Conservation (phyloP, 2,888 invertebrate genomes). For the Nasonovia ribisnigri region DNA sequence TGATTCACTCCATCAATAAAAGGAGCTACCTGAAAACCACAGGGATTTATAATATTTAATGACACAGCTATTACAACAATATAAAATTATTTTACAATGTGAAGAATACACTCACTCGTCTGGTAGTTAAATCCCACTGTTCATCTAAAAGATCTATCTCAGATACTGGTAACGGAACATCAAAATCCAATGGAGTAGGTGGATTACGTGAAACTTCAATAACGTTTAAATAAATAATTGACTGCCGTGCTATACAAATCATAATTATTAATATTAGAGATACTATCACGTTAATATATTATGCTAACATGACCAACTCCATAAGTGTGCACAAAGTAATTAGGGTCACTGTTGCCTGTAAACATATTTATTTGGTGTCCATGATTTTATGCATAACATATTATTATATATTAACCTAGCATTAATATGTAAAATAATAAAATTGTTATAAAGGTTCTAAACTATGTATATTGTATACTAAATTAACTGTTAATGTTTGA, state of each 20-base stretch:
- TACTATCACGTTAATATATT: slow-evolving; percentile 53
- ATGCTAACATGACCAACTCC: not conserved
- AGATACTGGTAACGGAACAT: slow-evolving; percentile 88
- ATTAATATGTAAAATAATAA: not conserved
- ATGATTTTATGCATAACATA: not conserved
- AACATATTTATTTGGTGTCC: not conserved
- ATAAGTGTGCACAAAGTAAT: not conserved
- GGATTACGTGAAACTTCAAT: slow-evolving; percentile 86
- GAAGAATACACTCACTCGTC: slow-evolving; percentile 77
- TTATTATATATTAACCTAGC: too few species aligned
- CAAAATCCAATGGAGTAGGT: slow-evolving; percentile 84
- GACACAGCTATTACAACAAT: not conserved
- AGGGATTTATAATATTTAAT: not conserved
- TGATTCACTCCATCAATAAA: slow-evolving; percentile 95
- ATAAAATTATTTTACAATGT: not conserved
- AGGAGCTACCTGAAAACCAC: slow-evolving; percentile 77
- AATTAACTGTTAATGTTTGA: not conserved
- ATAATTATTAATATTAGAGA: slow-evolving; percentile 34
- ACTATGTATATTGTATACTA: too few species aligned
- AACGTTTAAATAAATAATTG: slow-evolving; percentile 90
- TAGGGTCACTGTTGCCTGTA: not conserved
- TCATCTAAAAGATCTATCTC: slow-evolving; percentile 78
- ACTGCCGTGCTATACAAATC: slow-evolving; percentile 80
- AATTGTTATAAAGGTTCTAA: not conserved
- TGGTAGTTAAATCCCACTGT: slow-evolving; percentile 94